Base-by-base conservation (phyloP, 2,113 vertebrate species). In the Thunnus thynnus region DNA sequence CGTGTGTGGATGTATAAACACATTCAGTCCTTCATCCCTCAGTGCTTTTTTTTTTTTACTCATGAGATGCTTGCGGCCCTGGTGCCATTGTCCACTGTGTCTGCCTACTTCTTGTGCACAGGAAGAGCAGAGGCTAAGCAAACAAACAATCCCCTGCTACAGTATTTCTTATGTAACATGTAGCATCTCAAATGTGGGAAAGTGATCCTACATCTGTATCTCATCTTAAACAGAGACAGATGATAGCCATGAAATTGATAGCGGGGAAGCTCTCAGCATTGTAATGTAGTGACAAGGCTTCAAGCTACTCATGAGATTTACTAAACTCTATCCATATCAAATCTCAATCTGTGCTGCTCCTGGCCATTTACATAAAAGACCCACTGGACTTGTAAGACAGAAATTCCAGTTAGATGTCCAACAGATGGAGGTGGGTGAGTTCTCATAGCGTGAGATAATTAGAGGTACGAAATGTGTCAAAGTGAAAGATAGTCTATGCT, bases 161-260 rank as follows among this genome's bases (percentile, higher is more conserved):
- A 2, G 32, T 20, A 30, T 65, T 77, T 68, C 60, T 80, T 58
- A 44, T 70, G 25, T 78, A 87, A 84, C 27, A 68, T 54, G 30
- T 3, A 65, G 68, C 72, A 61, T 74, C 67, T 68, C 51, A 69
- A 87, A 93, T 91, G 81, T 92, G 93, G 91, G 91, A 93, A 92
- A 84, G 66, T 14, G 25, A 88, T 65, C 57, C 48, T 25, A 81
- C 90, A 93, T 93, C 93, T 93, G 91, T 67, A 68, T 86, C 77
- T 86, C 78, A 92, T 90, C 83, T 75, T 71, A 64, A 69, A 78
- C 50, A 54, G 68, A 50, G 69, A 84, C 62, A 91, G 58, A 72
- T 68, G 85, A 92, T 89, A 89, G 74, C 86, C 88, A 66, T 91
- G 90, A 92, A 93, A 92, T 83, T 54, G 18, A 83, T 78, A 73